Conservation (phyloP, 1,140 invertebrate genomes). For the Notospermus geniculatus region DNA sequence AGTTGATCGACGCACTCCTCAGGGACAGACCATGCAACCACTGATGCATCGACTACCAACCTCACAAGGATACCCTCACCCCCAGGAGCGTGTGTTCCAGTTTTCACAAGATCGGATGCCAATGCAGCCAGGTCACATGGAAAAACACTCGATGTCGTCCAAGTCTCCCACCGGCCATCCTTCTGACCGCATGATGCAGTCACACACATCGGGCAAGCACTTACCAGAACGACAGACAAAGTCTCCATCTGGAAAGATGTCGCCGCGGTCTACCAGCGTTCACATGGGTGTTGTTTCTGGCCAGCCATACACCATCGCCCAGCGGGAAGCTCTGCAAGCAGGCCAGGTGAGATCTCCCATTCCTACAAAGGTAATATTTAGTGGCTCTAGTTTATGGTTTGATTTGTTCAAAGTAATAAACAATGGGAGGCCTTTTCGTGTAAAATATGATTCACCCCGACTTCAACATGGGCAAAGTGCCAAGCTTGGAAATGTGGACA, state of each 20-base stretch:
- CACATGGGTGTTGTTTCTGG: conserved; percentile 24
- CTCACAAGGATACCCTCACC: not conserved
- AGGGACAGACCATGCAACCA: conserved; percentile 25
- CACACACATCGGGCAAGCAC: not conserved
- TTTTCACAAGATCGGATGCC: not conserved
- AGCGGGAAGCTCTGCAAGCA: conserved; percentile 28
- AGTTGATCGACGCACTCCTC: conserved; percentile 13
- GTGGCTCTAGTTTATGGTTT: not conserved
- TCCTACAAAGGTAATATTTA: not conserved
- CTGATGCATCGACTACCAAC: conserved; percentile 5
- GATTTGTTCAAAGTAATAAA: conserved; percentile 13
- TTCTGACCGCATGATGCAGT: not conserved
- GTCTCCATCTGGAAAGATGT: conserved; percentile 3
- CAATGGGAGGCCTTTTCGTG: too few species aligned
- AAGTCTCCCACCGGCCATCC: conserved; percentile 1
- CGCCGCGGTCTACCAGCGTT: not conserved
- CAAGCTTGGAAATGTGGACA: too few species aligned
- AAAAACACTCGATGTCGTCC: not conserved
- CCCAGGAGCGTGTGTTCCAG: not conserved
- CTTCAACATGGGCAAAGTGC: too few species aligned
- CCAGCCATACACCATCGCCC: conserved; percentile 28
- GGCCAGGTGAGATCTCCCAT: conserved; percentile 26
- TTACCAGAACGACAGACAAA: not conserved
- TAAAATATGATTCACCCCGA: too few species aligned
- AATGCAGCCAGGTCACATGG: not conserved